A percentile compares a stretch with the other conserved stretches of the same genome.
Conservation (phyloP, 2,113 vertebrate genomes). For the Stegostoma tigrinum region DNA sequence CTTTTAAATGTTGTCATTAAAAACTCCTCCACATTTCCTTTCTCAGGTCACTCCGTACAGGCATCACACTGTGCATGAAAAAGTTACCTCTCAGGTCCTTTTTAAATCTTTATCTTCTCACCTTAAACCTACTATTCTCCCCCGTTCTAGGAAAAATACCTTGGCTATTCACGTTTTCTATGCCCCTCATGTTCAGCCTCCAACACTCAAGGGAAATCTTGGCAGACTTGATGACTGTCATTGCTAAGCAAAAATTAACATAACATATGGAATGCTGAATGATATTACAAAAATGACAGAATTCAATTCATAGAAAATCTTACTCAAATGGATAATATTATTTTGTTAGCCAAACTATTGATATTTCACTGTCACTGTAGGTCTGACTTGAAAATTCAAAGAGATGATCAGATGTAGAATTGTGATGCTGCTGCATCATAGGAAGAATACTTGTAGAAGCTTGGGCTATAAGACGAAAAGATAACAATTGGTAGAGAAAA, state of each 20-base stretch:
- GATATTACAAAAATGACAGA: neutral
- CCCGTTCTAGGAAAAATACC: too few relatives aligned
- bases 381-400: neutral
- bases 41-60: too few relatives aligned
- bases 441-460: neutral
- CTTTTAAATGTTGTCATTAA: too few relatives aligned
- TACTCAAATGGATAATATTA: neutral
- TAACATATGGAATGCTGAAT: neutral
- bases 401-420: neutral
- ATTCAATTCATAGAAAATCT: neutral
- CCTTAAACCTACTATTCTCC: too few relatives aligned
- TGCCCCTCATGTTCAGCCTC: too few relatives aligned
- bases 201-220: neutral
- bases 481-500: neutral
- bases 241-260: neutral
- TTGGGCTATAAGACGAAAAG: neutral
- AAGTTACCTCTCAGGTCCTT: too few relatives aligned
- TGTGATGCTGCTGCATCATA: neutral
- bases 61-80: too few relatives aligned
- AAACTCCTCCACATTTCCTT: too few relatives aligned
- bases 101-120: too few relatives aligned
- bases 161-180: too few relatives aligned
- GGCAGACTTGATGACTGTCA: neutral
- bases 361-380: neutral
- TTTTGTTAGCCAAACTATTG: neutral